A percentile compares a stretch with the other conserved stretches of the same genome.
These are phyloP conservation scores for Ficedula albicollis DNA, from an alignment of 2,797 vertebrate species.

Conservation along the genomic window DNA sequence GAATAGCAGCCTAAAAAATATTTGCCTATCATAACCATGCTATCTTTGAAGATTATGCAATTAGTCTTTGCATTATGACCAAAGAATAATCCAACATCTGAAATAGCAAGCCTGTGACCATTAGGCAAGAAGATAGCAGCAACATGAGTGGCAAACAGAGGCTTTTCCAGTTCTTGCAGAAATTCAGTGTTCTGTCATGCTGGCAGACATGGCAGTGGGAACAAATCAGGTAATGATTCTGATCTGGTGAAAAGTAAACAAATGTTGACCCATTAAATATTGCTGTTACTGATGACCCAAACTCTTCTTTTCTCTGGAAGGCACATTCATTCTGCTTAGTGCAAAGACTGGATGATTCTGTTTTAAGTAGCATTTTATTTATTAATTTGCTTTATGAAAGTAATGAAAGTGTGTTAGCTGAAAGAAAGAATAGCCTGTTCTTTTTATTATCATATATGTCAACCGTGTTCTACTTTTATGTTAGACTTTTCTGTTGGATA, in stretches of 20 bases:
- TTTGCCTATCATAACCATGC: not conserved
- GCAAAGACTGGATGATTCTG: not conserved
- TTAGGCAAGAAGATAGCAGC: accelerated
- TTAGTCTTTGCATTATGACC: not conserved
- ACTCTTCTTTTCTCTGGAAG: not conserved
- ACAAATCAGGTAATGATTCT: not conserved
- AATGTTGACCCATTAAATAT: not conserved
- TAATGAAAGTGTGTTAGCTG: not conserved
- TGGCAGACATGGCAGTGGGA: not conserved
- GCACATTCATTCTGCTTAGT: not conserved
- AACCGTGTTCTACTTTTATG: not conserved
- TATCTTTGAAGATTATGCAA: not conserved
- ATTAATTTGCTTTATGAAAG: not conserved
- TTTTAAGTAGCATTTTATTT: not conserved
- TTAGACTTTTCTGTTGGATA: not conserved
- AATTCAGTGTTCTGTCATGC: not conserved
- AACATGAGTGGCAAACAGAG: not conserved
- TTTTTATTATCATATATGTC: not conserved
- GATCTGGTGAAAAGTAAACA: not conserved
- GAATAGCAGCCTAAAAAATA: not conserved
- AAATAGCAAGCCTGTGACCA: not conserved
- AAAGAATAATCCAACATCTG: not conserved
- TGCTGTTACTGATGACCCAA: not conserved
- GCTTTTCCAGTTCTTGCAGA: not conserved
- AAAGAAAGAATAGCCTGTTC: not conserved